These are phyloP conservation scores for Chauna torquata DNA, from an alignment of 2,113 vertebrate species.

Conservation along the genomic window DNA sequence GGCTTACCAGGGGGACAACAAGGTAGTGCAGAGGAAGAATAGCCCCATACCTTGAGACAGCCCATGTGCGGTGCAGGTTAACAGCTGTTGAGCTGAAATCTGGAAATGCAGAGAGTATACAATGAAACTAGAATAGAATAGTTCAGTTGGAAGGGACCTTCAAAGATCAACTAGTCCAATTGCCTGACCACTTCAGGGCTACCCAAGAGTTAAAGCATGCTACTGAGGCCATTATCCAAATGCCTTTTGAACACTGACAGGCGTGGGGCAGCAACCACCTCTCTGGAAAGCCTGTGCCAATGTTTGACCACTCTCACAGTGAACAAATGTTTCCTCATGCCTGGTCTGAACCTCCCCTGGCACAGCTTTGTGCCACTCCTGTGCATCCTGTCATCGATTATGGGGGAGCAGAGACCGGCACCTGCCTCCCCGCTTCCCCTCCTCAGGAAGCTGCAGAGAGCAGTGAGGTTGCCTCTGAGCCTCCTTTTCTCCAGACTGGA, in stretches of 20 bases:
- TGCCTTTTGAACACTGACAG: not conserved
- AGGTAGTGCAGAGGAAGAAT: not conserved
- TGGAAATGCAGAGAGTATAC: not conserved
- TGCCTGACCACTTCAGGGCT: not conserved
- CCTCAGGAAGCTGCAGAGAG: too few species aligned
- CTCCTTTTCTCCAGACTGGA: too few species aligned
- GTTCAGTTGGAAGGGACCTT: not conserved
- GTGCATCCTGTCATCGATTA: too few species aligned
- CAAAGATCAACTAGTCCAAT: not conserved
- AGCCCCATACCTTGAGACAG: not conserved
- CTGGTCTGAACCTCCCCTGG: too few species aligned
- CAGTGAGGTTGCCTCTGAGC: too few species aligned
- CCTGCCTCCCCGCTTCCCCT: too few species aligned
- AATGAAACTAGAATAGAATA: not conserved
- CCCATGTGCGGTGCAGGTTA: fast-evolving
- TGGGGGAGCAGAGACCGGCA: too few species aligned
- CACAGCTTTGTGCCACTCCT: too few species aligned
- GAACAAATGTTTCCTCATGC: too few species aligned
- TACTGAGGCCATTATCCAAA: not conserved
- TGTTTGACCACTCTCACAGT: not conserved
- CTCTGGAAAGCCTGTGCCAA: not conserved
- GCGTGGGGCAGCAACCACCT: not conserved
- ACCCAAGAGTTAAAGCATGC: not conserved
- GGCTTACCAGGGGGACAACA: not conserved
- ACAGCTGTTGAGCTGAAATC: not conserved